Evolutionary conservation across 2,113 vertebrate species (phyloP).

Genomic region (Excalfactoria chinensis): DNA sequence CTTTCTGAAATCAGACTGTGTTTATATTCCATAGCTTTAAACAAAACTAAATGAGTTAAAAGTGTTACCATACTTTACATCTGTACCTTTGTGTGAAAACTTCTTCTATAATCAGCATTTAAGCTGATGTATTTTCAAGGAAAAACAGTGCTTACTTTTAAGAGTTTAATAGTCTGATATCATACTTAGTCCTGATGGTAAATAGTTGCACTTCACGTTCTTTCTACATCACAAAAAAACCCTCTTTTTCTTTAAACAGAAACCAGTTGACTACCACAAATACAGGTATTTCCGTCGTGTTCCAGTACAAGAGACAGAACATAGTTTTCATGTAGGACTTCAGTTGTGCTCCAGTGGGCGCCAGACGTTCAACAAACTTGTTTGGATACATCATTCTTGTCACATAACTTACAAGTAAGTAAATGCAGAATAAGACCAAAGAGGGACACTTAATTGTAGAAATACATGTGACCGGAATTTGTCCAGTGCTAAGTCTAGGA

Average conservation of each 20-base stretch:
- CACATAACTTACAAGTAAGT: conserved; percentile 93
- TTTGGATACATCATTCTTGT: conserved; percentile 98
- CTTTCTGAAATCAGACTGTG: neutral
- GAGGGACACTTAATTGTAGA: neutral
- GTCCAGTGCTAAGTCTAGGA: no score
- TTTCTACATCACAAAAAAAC: neutral
- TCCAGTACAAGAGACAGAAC: conserved; percentile 89
- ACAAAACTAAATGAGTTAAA: neutral
- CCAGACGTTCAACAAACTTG: conserved; percentile 92
- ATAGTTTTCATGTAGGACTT: conserved; percentile 93
- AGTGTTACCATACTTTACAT: neutral
- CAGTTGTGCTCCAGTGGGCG: conserved; percentile 92
- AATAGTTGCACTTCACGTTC: neutral
- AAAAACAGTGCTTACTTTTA: neutral
- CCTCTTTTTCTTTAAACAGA: conserved; percentile 77
- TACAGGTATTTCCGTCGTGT: conserved; percentile 92
- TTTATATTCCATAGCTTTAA: neutral
- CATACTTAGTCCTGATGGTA: neutral
- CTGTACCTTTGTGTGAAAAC: neutral
- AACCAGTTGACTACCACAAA: conserved; percentile 89
- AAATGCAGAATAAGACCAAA: neutral
- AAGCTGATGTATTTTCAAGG: neutral
- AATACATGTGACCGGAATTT: neutral
- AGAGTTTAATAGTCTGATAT: neutral
- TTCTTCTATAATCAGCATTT: neutral